Evolutionary conservation across 2,888 invertebrate species (phyloP).

Genomic region (Flexamia atlantica): DNA sequence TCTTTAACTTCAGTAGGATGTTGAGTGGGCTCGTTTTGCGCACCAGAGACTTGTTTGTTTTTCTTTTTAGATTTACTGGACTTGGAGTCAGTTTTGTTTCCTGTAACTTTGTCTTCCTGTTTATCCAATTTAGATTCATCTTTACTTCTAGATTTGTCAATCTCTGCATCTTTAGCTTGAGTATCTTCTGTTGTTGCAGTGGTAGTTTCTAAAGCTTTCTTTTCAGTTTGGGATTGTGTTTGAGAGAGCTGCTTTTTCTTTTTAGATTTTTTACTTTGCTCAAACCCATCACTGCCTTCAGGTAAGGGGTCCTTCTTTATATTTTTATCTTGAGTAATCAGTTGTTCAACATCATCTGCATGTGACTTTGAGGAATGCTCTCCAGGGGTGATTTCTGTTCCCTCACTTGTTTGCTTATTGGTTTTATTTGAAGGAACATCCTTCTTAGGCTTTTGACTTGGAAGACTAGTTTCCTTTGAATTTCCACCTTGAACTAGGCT

Average conservation of each 20-base stretch:
- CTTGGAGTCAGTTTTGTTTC: neutral
- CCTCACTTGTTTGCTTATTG: neutral
- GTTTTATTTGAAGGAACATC: neutral
- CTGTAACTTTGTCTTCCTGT: constrained; percentile 22
- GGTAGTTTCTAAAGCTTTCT: neutral
- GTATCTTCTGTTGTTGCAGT: neutral
- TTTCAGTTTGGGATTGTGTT: neutral
- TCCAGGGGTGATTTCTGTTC: too few species aligned
- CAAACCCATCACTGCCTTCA: neutral
- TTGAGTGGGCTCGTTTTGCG: neutral
- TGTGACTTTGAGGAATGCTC: too few species aligned
- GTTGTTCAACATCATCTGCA: neutral
- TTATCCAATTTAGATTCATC: neutral
- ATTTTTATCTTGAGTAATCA: neutral
- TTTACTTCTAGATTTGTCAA: neutral
- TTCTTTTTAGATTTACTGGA: constrained; percentile 30
- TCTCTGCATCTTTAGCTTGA: neutral
- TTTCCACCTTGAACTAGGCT: neutral
- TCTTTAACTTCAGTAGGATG: neutral
- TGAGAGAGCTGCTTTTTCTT: neutral
- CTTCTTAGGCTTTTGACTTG: neutral
- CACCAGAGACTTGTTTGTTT: neutral
- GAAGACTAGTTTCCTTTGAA: neutral
- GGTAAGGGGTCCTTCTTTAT: neutral
- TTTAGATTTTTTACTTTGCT: constrained; percentile 9